Evolutionary conservation across 1,140 invertebrate species (phyloP), one percentile per base, ranked within the genome.

Genomic region (Tribolium madens): DNA sequence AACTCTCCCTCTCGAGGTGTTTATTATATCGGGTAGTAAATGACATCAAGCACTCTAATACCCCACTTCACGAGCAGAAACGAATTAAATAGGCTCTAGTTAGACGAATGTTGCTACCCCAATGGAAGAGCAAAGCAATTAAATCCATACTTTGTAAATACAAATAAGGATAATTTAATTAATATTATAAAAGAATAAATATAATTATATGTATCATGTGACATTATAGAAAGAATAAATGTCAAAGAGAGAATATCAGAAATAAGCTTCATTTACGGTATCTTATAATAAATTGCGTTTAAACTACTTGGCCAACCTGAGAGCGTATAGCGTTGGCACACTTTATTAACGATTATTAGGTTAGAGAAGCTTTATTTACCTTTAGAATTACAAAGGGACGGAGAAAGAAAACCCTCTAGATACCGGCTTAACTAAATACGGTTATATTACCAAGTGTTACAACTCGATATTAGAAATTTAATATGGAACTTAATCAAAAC

Each of bases 11-110:
- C 46, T 50, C 64, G 64, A 76, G 75, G 75, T 76, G 75, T 76
- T 71, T 76, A 76, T 76, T 76, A 76, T 72, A 76, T 46, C 52
- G 68, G 36, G 75, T 76, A 21, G 15, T 75, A 75, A 75, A 75
- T 68, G 73, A 75, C 73, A 75, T 64, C 53, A 33, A 64, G 18
- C 57, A 64, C 57, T 64, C 57, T 64, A 64, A 64, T 64, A 64
- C 57, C 33, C 57, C 57, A 21, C 36, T 72, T 64, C 31, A 33
- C 57, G 13, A 26, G 31, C 57, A 64, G 57, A 64, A 64, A 64
- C 31, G 26, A 33, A 42, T 64, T 64, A 64, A 64, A 64, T 64
- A 64, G 31, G 57, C 26, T 64, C 57, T 14, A 64, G 57, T 64
- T 64, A 64, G 18, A 18, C 42, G 42, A 47, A 15, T 75, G 42